Percentiles rank a stretch among this genome's conserved stretches.
These are phyloP conservation scores for Galleria mellonella DNA, from an alignment of 1,140 invertebrate genomes.

Conservation along the genomic window DNA sequence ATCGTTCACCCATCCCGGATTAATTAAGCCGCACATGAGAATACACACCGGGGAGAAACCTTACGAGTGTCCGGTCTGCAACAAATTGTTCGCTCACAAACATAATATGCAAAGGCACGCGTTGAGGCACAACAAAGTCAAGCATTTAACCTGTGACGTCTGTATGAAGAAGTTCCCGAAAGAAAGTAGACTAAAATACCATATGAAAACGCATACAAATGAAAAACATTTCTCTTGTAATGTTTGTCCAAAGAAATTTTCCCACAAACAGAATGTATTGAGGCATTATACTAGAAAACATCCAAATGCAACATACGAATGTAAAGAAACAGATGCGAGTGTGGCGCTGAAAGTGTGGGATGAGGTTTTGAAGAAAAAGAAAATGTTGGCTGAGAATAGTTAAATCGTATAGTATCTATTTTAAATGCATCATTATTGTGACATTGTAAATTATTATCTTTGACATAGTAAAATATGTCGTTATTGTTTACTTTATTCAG, in stretches of 20 bases:
- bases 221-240: conserved; percentile 91
- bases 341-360: conserved; percentile 38
- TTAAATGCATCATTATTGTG: too few relatives aligned
- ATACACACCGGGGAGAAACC: conserved; percentile 92
- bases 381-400: neutral
- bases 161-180: conserved; percentile 86
- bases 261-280: conserved; percentile 76
- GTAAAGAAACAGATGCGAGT: conserved; percentile 35
- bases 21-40: conserved; percentile 85
- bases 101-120: conserved; percentile 87
- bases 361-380: conserved; percentile 18
- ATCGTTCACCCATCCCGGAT: conserved; percentile 83
- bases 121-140: conserved; percentile 85
- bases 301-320: conserved; percentile 29
- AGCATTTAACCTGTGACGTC: conserved; percentile 87
- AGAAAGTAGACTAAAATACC: conserved; percentile 88
- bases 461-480: too few relatives aligned
- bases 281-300: conserved; percentile 45
- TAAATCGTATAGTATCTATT: too few relatives aligned
- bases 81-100: conserved; percentile 89
- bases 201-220: conserved; percentile 87
- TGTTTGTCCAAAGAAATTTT: conserved; percentile 93
- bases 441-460: too few relatives aligned
- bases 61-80: conserved; percentile 87
- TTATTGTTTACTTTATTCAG: too few relatives aligned